Percentiles rank a stretch among this genome's conserved stretches.
phyloP scores from a whole-genome alignment of 1,140 invertebrate species.

The Oncopeltus fasciatus region DNA sequence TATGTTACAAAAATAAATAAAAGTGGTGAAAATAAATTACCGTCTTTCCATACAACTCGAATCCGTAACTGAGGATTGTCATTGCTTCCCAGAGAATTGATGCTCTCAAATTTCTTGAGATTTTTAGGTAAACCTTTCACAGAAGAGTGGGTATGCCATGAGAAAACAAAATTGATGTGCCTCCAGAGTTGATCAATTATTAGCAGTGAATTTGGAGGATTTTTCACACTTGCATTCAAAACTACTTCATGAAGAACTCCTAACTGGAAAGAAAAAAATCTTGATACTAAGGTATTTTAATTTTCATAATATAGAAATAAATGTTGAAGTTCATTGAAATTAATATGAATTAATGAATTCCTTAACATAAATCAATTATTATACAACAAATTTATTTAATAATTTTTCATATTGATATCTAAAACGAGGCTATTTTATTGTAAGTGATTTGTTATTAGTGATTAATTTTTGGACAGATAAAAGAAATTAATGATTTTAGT shows the following conservation, averaged over 20 bases:
- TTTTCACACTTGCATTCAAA: slow-evolving; percentile 46
- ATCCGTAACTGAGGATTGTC: slow-evolving; percentile 35
- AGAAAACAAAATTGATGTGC: slow-evolving; percentile 34
- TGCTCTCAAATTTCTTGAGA: slow-evolving; percentile 16
- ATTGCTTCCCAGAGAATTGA: slow-evolving; percentile 16
- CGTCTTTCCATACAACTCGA: slow-evolving; percentile 60
- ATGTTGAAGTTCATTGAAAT: background rate
- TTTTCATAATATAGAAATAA: background rate
- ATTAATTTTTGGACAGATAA: no score
- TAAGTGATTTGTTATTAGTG: slow-evolving; percentile 1
- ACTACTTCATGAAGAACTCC: slow-evolving; percentile 39
- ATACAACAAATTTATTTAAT: background rate
- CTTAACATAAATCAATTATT: background rate
- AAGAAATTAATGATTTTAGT: no score
- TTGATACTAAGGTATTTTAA: background rate
- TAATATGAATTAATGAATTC: background rate
- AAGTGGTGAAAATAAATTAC: slow-evolving; percentile 39
- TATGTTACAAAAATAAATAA: no score
- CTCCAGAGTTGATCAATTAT: slow-evolving; percentile 40
- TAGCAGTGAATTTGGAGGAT: slow-evolving; percentile 50
- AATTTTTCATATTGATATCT: background rate
- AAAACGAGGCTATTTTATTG: background rate
- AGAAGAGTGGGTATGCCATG: slow-evolving; percentile 48
- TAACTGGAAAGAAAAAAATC: slow-evolving; percentile 15
- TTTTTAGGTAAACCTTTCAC: slow-evolving; percentile 31